A percentile compares a stretch with the other conserved stretches of the same genome.
These are phyloP conservation scores for Hybognathus amarus DNA, from an alignment of 2,797 vertebrate species.

Conservation along the genomic window DNA sequence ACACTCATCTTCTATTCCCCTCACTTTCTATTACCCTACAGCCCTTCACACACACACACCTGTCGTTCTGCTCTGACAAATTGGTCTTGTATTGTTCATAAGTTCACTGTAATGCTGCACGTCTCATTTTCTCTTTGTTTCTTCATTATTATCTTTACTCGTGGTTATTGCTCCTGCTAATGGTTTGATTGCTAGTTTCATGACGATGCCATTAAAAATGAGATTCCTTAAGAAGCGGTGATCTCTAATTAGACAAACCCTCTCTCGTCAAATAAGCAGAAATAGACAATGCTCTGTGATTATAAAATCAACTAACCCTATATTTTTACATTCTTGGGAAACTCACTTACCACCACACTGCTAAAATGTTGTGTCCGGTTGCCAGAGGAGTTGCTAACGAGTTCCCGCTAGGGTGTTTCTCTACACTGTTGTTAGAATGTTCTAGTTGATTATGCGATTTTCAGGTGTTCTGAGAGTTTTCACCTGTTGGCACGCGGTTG, in stretches of 20 bases:
- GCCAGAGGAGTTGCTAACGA: background rate
- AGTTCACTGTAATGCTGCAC: background rate
- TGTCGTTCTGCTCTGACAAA: slow-evolving; percentile 32
- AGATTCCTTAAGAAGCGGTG: background rate
- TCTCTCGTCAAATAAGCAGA: background rate
- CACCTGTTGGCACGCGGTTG: background rate
- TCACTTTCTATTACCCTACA: slow-evolving; percentile 3
- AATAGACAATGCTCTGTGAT: background rate
- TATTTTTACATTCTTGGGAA: background rate
- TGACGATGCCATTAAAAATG: slow-evolving; percentile 12
- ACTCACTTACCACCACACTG: background rate
- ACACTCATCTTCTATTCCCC: slow-evolving; percentile 3
- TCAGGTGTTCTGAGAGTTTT: background rate
- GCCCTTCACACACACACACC: background rate
- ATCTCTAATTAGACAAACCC: background rate
- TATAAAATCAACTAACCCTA: background rate
- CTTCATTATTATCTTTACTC: background rate
- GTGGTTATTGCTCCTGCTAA: slow-evolving; percentile 16
- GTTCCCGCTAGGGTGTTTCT: background rate
- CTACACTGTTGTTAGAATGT: background rate
- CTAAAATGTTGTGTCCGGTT: background rate
- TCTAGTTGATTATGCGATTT: background rate
- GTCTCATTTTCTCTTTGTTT: background rate
- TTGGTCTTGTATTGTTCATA: slow-evolving; percentile 32
- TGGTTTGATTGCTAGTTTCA: slow-evolving; percentile 17